Evolutionary conservation across 2,797 vertebrate genomes (phyloP), one percentile per base, ranked within the genome.

Genomic region (Manis javanica): DNA sequence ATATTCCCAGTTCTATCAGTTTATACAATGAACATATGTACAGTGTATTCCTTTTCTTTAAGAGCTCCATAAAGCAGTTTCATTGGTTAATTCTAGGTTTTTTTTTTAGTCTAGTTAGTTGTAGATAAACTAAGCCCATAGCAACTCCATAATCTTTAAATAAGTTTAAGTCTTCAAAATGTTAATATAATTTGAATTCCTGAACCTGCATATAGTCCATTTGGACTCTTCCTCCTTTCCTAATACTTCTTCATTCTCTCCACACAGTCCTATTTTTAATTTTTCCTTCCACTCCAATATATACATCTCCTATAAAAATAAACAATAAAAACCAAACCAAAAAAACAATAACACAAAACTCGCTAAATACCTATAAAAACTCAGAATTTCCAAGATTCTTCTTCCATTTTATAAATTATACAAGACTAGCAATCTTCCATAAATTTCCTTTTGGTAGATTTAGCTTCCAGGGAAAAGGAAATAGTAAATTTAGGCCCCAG

Each of bases 371-470:
- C 19, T 57, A 42, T 68, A 79, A 93, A 14, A 95, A 84, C 1
- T 81, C 19, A 46, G 6, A 61, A 12, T 63, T 89, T 87, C 29
- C 3, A 63, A 57, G 3, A 82, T 16, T 72, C 3, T 0, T 66
- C 12, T 53, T 87, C 87, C 13, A 2, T 77, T 13, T 93, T 79
- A 71, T 93, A 74, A 94, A 83, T 74, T 79, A 75, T 39, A 90
- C 5, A 84, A 3, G 3, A 77, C 21, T 21, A 42, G 29, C 8
- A 51, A 31, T 51, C 14, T 51, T 87, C 53, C 18, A 55, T 39
- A 84, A 87, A 89, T 71, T 95, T 90, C 1, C 7, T 59, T 15
- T 63, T 89, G 69, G 91, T 9, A 88, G 24, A 86, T 74, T 92
- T 55, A 84, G 19, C 49, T 66, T 21, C 12, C 3, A 42, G 19